Evolutionary conservation across 35 echinoderm and acorn worm genomes (phyloP), one percentile per base, ranked within the genome.

Genomic region (Nesometra sesokonis): DNA sequence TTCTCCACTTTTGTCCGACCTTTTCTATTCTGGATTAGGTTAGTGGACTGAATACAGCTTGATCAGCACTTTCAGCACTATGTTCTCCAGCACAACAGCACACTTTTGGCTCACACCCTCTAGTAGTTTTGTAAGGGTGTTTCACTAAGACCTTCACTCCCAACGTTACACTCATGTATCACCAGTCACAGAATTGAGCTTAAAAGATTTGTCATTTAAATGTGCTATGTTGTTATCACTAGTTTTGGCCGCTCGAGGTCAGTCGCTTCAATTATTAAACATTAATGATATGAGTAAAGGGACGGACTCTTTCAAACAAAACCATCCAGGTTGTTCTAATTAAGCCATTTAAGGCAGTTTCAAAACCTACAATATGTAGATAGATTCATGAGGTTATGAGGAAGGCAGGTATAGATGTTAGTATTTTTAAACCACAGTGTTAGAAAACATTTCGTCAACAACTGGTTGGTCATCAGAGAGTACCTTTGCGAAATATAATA

Each of bases 401-500:
- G 30, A 5, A 17, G 34, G 82, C 93, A 3, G 93, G 90, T 7
- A 82, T 89, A 27, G 93, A 96, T 77, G 33, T 79, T n/a, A 19
- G 30, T 19, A 31, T 85, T 17, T 97, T 81, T 76, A 92, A 85
- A 36, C 80, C 80, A 32, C 80, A 81, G 19, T 32, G 80, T 81
- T 13, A 32, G 80, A 81, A 11, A 34, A 32, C 80, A 32, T 31
- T 34, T 33, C 5, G 5, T 37, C 36, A 47, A 90, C 81, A 79
- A 82, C 82, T 37, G 82, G 82, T 77, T 90, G 82, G 88, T 29
- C 82, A 35, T 85, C 82, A 34, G 81, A 84, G 85, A 43, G 82
- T 35, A 90, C 88, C 52, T 90, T 90, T 90, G 88, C 88, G 32
- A 90, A 85, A 31, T 90, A 83, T 52, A 85, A 90, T 38, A 8